These are phyloP conservation scores for Charadrius vociferus DNA, from an alignment of 2,113 vertebrate species.

Conservation along the genomic window DNA sequence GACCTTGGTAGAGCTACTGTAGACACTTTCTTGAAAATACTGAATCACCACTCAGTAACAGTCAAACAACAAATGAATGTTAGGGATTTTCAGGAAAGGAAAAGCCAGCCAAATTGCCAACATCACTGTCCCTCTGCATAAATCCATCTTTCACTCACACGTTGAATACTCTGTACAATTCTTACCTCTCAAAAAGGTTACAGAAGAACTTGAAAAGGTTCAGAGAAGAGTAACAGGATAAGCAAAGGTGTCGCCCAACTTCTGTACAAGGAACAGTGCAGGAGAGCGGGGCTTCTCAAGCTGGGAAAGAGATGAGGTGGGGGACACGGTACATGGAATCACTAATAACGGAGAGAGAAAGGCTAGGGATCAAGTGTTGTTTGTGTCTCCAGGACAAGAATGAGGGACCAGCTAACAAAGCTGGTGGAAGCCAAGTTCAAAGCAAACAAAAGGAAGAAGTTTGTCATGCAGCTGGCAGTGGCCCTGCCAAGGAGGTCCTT, in stretches of 20 bases:
- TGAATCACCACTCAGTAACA: neutral
- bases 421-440: neutral
- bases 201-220: neutral
- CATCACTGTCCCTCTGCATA: neutral
- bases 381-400: neutral
- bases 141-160: neutral
- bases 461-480: neutral
- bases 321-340: neutral
- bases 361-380: neutral
- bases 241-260: neutral
- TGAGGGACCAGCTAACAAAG: neutral
- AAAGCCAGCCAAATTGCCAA: neutral
- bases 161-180: neutral
- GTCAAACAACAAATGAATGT: neutral
- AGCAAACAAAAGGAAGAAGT: neutral
- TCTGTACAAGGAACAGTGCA: neutral
- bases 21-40: neutral
- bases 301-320: neutral
- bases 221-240: neutral
- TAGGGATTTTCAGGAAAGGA: neutral
- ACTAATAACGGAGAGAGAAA: neutral
- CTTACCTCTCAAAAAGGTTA: neutral
- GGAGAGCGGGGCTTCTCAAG: neutral
- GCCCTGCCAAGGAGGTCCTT: neutral
- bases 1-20: neutral